Base-by-base conservation (phyloP, 2,113 vertebrate genomes). In the Meriones unguiculatus region DNA sequence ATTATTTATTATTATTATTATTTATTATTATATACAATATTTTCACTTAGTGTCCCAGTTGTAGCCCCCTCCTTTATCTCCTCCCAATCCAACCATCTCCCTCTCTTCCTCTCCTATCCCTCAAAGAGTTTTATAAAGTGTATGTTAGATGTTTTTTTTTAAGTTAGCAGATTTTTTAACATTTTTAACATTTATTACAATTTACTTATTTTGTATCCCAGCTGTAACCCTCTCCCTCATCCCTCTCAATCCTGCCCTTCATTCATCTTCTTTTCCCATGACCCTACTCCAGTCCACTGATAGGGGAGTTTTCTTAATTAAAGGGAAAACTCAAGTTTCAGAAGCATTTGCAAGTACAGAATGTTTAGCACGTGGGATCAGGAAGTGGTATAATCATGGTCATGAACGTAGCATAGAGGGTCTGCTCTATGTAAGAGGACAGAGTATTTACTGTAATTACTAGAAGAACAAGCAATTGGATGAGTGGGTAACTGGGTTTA, bases 361-460 rank as follows among this genome's bases (percentile, higher is more conserved):
- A n/a, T 5, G 65, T 9, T 64, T 38, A 28, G 11, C n/a, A 11
- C n/a, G n/a, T 14, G 41, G 59, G 30, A 78, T 78, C 35, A 41
- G n/a, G 7, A 64, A 30, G n/a, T 30, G 14, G n/a, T 3, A 84
- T 7, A 18, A 25, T 64, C 57, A 28, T 15, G 57, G 5, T 46
- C 3, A 0, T 30, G 30, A n/a, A 0, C 52, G 41, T 3, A 69
- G 46, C 46, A 5, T 14, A 2, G 32, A 87, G n/a, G 4, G 12
- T 20, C 1, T 50, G 17, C 6, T 2, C 17, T 88, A 54, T 25
- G 28, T 12, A 41, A 30, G 2, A 35, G 35, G 59, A 62, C 11
- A 35, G 28, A 72, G 2, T 7, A 54, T 9, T 57, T 50, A 17
- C 4, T 17, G 0, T 0, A 46, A 52, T 38, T 41, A 30, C 54